Base-by-base conservation (phyloP, 2,888 invertebrate genomes). In the Sicus ferrugineus region DNA sequence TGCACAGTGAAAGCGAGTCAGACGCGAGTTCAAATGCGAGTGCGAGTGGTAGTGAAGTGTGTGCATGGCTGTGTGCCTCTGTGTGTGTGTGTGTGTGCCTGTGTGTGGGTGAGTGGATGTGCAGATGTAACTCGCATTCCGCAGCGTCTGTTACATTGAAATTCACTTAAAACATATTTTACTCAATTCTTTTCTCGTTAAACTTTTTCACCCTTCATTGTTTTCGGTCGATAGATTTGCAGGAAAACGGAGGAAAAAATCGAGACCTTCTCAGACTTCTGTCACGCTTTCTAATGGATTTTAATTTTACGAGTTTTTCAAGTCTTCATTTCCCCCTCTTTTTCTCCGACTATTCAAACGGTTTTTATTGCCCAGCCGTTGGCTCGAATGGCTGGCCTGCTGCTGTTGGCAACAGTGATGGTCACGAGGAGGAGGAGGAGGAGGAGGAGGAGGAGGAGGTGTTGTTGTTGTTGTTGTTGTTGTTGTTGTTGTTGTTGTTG, bases 71-170 rank as follows among this genome's bases (percentile, higher is more conserved):
- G 6, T 16, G 46, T 46, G 46, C 3, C 5, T 3, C 5, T 46
- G 46, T 16, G 46, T 14, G n/a, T 46, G 38, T 34, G 38, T 5
- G 38, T 34, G 38, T 34, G 38, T 5, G 38, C 11, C 7, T 34
- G 38, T 5, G 38, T 34, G 38, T 34, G 38, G 38, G 38, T 34
- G n/a, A n/a, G 38, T 34, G 38, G 38, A 34, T 34, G 38, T 34
- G 6, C 19, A n/a, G n/a, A 9, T 14, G 3, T n/a, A n/a, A n/a
- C n/a, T 34, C 34, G 1, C 34, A 2, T 1, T 34, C 14, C 19
- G 30, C 54, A 58, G 11, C 38, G 62, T 54, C 59, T 69, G 59
- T 69, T 69, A 72, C 71, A 72, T 64, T 69, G 69, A 72, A 72
- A 67, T 64, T 69, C 69, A 72, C 71, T 72, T 72, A 69, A 67